Percentiles rank a stretch among this genome's conserved stretches.
These are phyloP conservation scores for Trichosurus vulpecula DNA, from an alignment of 2,797 vertebrate genomes.

Conservation along the genomic window DNA sequence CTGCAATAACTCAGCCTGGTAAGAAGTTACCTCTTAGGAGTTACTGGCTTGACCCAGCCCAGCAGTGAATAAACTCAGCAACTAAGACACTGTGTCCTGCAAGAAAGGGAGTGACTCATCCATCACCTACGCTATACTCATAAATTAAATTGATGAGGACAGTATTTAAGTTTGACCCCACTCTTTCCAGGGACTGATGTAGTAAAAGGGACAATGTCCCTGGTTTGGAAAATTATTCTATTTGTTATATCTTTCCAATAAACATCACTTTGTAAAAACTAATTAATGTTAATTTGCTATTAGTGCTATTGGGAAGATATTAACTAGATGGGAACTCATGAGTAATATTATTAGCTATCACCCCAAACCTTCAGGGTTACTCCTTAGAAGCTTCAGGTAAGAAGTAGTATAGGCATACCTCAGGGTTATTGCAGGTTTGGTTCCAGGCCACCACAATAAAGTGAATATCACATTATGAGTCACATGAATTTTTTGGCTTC, in stretches of 20 bases:
- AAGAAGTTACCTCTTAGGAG: neutral
- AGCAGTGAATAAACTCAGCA: neutral
- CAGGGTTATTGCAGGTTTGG: too few species aligned
- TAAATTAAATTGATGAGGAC: neutral
- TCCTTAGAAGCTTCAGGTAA: too few species aligned
- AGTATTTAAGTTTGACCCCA: neutral
- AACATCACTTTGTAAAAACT: neutral
- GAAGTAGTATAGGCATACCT: too few species aligned
- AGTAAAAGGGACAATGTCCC: neutral
- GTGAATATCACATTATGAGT: too few species aligned
- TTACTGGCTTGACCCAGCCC: neutral
- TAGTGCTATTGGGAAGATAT: neutral
- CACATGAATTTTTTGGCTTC: too few species aligned
- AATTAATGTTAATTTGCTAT: neutral
- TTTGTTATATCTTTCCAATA: neutral
- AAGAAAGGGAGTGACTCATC: neutral
- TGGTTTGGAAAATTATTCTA: neutral
- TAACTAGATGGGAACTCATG: neutral
- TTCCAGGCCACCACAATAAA: too few species aligned
- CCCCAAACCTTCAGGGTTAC: too few species aligned
- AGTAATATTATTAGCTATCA: neutral
- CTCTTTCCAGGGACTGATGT: neutral
- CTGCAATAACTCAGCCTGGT: neutral
- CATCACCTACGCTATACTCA: neutral
- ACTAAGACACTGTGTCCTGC: neutral